These are phyloP conservation scores for Numenius arquata DNA, from an alignment of 2,113 vertebrate species.

Conservation along the genomic window DNA sequence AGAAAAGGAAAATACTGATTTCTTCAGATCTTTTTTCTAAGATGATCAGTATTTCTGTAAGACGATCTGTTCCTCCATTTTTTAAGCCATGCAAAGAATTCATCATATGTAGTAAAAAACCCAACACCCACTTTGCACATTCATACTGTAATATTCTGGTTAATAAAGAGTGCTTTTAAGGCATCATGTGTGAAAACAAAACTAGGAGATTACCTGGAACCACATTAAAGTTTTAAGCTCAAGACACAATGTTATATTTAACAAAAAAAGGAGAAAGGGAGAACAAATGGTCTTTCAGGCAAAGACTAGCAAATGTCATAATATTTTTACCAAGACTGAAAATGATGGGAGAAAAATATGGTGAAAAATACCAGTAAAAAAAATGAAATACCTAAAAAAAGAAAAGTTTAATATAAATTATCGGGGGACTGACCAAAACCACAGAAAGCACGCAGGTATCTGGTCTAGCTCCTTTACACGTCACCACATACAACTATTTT, in stretches of 20 bases:
- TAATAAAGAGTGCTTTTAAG: not conserved
- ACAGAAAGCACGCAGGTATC: not conserved
- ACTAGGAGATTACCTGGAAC: not conserved
- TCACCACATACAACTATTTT: not conserved
- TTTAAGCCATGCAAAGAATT: not conserved
- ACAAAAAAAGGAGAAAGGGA: not conserved
- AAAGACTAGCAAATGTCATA: not conserved
- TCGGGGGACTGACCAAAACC: not conserved
- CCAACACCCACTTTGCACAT: not conserved
- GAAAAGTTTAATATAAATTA: not conserved
- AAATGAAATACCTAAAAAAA: not conserved
- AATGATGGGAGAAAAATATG: not conserved
- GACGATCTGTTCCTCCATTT: not conserved
- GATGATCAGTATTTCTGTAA: conserved; percentile 1
- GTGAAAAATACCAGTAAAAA: not conserved
- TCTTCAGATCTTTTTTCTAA: not conserved
- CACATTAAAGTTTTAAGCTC: not conserved
- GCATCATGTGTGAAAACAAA: not conserved
- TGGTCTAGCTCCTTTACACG: not conserved
- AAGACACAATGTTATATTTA: not conserved
- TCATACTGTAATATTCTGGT: not conserved
- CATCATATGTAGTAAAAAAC: not conserved
- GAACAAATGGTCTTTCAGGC: not conserved
- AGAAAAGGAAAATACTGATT: conserved; percentile 27
- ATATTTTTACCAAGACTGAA: not conserved